A percentile compares a stretch with the other conserved stretches of the same genome.
Evolutionary conservation across 2,113 vertebrate genomes (phyloP).

Genomic region (Plotosus lineatus): DNA sequence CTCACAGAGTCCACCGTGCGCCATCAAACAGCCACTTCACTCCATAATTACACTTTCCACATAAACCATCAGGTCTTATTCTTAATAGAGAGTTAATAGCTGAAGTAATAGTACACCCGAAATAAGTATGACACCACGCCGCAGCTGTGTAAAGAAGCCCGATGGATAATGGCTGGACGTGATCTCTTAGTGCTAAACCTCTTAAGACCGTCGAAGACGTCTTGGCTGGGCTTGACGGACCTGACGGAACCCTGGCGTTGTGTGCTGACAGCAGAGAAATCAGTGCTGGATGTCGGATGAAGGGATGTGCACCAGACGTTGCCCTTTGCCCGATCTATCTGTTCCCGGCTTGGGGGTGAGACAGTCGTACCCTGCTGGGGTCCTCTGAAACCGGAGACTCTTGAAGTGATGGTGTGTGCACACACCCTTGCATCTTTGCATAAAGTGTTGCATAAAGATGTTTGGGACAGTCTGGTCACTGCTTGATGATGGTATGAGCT

Average conservation of each 20-base stretch:
- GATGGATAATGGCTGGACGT: not conserved
- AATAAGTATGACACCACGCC: constrained; percentile 7
- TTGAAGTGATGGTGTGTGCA: constrained; percentile 96
- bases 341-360: constrained; percentile 69
- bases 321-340: constrained; percentile 84
- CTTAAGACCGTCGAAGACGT: constrained; percentile 38
- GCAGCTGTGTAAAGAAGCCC: constrained; percentile 16
- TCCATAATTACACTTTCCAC: constrained; percentile 26
- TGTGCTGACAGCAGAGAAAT: constrained; percentile 61
- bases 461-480: constrained; percentile 73
- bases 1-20: constrained; percentile 40
- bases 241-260: constrained; percentile 67
- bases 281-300: constrained; percentile 61
- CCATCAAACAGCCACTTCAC: constrained; percentile 24
- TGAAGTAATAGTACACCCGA: constrained; percentile 7
- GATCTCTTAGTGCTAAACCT: not conserved
- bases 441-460: constrained; percentile 75
- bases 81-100: constrained; percentile 31
- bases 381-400: constrained; percentile 95
- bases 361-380: constrained; percentile 91
- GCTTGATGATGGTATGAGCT: constrained; percentile 60
- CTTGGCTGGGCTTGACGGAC: constrained; percentile 68
- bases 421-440: constrained; percentile 72
- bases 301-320: constrained; percentile 71
- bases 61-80: constrained; percentile 26